Evolutionary conservation across 2,113 vertebrate genomes (phyloP).

Genomic region (Elaphurus davidianus): DNA sequence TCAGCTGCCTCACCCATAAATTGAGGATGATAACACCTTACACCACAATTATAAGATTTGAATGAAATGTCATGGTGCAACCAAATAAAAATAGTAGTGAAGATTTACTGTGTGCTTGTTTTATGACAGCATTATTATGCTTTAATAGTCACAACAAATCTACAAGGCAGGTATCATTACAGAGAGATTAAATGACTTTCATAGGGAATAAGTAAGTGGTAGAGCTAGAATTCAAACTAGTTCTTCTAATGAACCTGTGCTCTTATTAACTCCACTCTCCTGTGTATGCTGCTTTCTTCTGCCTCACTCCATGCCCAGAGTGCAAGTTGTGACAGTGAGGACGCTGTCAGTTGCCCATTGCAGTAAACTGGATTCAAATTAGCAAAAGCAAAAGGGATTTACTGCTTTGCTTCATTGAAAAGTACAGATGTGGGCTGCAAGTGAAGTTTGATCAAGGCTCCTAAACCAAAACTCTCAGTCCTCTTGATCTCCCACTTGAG

Average conservation of each 20-base stretch:
- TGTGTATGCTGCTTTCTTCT: background rate
- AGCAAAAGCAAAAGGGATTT: background rate
- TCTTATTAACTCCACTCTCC: background rate
- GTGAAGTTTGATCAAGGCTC: background rate
- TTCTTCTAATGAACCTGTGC: background rate
- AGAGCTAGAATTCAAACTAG: background rate
- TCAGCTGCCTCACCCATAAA: background rate
- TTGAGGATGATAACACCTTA: background rate
- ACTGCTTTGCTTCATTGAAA: background rate
- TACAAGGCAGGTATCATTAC: background rate
- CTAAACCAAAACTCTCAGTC: background rate
- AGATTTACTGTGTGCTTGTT: background rate
- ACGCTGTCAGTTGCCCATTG: background rate
- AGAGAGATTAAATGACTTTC: background rate
- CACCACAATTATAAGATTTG: background rate
- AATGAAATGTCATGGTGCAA: background rate
- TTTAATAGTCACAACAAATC: background rate
- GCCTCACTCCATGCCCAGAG: background rate
- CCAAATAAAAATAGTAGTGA: background rate
- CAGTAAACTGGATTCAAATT: background rate
- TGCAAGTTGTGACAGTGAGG: background rate
- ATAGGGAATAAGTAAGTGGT: background rate
- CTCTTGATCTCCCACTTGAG: background rate
- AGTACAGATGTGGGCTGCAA: background rate
- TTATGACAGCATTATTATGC: background rate